phyloP scores from a whole-genome alignment of 2,888 invertebrate genomes.

The Oxystoma pomonae region DNA sequence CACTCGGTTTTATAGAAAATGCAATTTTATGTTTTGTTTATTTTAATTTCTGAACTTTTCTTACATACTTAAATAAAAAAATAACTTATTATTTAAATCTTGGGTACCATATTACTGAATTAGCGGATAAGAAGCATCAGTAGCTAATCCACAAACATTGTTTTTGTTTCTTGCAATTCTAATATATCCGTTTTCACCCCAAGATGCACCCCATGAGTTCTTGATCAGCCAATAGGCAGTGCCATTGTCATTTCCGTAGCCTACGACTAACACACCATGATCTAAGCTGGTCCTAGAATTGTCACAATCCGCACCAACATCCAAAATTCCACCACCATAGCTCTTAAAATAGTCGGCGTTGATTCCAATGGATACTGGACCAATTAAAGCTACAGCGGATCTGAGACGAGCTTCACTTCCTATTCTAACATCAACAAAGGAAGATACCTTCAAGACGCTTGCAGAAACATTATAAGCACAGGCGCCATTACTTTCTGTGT shows the following conservation, averaged over 20 bases:
- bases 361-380: constrained; percentile 83
- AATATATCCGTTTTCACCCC: not conserved
- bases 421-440: constrained; percentile 64
- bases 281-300: constrained; percentile 63
- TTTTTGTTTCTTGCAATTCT: not conserved
- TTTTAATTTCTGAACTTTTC: too few relatives aligned
- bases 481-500: constrained; percentile 34
- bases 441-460: constrained; percentile 43
- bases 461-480: constrained; percentile 22
- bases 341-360: constrained; percentile 82
- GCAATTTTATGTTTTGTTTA: too few relatives aligned
- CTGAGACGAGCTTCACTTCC: constrained; percentile 69
- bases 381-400: constrained; percentile 72
- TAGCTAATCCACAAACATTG: not conserved
- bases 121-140: not conserved
- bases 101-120: not conserved
- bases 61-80: too few relatives aligned
- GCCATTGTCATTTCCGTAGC: constrained; percentile 55
- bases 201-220: not conserved
- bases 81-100: too few relatives aligned
- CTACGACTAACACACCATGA: constrained; percentile 76
- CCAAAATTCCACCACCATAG: constrained; percentile 72
- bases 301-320: constrained; percentile 54
- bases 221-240: not conserved
- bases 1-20: too few relatives aligned